Conservation (phyloP, 2,888 invertebrate genomes). For the Nomada goodeniana region DNA sequence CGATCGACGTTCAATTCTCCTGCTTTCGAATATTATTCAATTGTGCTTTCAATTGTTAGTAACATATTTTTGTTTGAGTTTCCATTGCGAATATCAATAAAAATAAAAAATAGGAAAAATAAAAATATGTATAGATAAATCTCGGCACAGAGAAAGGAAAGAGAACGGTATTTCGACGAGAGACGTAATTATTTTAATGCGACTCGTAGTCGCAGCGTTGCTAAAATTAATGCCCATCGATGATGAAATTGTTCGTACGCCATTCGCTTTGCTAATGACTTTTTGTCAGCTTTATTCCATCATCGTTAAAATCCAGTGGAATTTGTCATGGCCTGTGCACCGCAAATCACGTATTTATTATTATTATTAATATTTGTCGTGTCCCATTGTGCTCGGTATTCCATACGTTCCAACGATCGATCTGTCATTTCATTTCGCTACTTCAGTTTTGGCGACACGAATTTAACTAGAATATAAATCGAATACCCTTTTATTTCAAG, state of each 20-base stretch:
- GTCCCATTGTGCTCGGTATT: background rate
- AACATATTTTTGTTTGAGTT: no score
- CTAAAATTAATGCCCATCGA: background rate
- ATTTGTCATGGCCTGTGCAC: background rate
- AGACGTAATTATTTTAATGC: slow-evolving; percentile 31
- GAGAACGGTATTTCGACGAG: background rate
- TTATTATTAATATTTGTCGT: background rate
- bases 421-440: background rate
- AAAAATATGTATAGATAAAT: background rate
- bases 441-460: background rate
- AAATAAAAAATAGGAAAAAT: background rate
- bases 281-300: background rate
- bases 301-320: background rate
- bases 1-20: no score
- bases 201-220: background rate
- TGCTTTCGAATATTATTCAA: no score
- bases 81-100: background rate
- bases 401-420: background rate
- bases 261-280: background rate
- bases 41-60: no score
- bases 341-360: slow-evolving; percentile 10
- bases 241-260: slow-evolving; percentile 13
- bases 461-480: no score
- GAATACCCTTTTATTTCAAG: background rate
- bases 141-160: background rate